Conservation (phyloP, 2,888 invertebrate species). For the Oxyteleia sp. region DNA sequence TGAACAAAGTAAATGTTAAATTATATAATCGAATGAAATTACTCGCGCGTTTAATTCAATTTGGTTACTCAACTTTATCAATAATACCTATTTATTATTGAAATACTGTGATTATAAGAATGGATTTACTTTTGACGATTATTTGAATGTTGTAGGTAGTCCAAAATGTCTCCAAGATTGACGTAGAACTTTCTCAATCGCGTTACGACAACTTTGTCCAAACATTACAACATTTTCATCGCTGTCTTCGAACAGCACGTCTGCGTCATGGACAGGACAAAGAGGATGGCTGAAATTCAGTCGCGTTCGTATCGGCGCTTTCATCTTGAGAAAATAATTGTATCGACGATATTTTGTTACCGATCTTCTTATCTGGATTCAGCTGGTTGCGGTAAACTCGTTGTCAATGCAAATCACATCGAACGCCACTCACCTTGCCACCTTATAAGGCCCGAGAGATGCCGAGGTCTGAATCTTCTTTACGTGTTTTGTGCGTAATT, state of each 20-base stretch:
- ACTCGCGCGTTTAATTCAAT: too few relatives aligned
- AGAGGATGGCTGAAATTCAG: constrained; percentile 26
- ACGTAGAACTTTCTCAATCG: constrained; percentile 10
- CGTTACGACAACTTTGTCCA: constrained; percentile 13
- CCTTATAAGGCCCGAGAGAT: constrained; percentile 63
- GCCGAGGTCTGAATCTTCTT: constrained; percentile 41
- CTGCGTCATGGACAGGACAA: background rate
- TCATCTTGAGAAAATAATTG: constrained; percentile 43
- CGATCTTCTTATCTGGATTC: constrained; percentile 44
- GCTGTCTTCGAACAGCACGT: background rate
- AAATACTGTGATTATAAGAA: too few relatives aligned
- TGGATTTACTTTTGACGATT: too few relatives aligned
- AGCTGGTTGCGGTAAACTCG: constrained; percentile 60
- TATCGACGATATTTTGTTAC: constrained; percentile 39
- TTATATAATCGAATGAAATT: too few relatives aligned
- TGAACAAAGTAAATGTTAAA: too few relatives aligned
- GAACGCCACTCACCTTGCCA: constrained; percentile 56
- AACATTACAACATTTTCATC: constrained; percentile 29
- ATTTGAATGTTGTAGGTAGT: background rate
- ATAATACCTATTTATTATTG: too few relatives aligned
- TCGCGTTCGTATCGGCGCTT: constrained; percentile 16
- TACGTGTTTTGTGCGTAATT: constrained; percentile 53
- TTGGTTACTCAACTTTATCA: too few relatives aligned
- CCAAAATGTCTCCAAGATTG: background rate
- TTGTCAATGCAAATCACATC: constrained; percentile 68